Evolutionary conservation across 2,888 invertebrate species (phyloP).

Genomic region (Patella pellucida): DNA sequence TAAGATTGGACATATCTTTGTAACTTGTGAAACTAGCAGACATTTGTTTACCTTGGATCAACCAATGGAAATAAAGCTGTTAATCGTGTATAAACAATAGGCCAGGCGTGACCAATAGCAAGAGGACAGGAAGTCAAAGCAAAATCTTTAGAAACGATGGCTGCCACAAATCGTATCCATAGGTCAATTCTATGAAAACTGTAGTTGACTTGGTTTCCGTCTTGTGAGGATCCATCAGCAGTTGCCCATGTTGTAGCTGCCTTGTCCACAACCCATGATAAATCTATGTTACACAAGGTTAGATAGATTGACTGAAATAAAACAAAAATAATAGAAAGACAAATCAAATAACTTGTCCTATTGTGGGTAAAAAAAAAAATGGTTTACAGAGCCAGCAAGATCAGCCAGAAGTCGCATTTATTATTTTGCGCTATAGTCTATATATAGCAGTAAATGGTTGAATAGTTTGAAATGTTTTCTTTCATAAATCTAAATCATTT

Average conservation of each 20-base stretch:
- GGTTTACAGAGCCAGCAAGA: no score
- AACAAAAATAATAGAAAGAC: not conserved
- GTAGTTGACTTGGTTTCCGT: slow-evolving; percentile 49
- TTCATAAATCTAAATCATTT: no score
- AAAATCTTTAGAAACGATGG: slow-evolving; percentile 87
- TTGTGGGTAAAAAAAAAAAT: not conserved
- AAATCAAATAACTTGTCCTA: not conserved
- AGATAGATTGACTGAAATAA: slow-evolving; percentile 78
- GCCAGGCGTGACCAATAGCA: slow-evolving; percentile 94
- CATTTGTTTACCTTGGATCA: slow-evolving; percentile 78
- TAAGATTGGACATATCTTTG: no score
- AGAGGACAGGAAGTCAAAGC: slow-evolving; percentile 87
- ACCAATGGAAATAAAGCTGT: slow-evolving; percentile 92
- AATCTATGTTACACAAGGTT: slow-evolving; percentile 82
- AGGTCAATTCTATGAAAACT: slow-evolving; percentile 64
- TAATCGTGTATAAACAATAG: slow-evolving; percentile 90
- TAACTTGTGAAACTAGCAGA: no score
- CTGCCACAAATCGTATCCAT: slow-evolving; percentile 80
- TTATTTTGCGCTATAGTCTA: no score
- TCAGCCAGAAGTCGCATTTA: no score
- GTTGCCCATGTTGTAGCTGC: slow-evolving; percentile 85
- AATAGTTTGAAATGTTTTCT: no score
- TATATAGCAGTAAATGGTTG: no score
- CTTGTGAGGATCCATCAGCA: slow-evolving; percentile 51
- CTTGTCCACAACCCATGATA: slow-evolving; percentile 93